Evolutionary conservation across 2,113 vertebrate species (phyloP).

Genomic region (Myiagra hebetior): DNA sequence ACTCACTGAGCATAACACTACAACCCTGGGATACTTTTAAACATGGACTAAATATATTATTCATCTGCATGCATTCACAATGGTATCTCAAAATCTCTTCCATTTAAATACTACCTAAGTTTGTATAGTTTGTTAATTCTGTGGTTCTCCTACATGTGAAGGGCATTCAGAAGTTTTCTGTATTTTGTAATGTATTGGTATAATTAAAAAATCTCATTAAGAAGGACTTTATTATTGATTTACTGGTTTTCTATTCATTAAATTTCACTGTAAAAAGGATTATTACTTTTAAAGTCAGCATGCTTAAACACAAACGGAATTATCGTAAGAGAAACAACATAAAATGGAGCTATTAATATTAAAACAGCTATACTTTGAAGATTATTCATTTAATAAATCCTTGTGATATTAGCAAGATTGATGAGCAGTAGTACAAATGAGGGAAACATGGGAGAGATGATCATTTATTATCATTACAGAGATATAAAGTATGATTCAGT

Average conservation of each 20-base stretch:
- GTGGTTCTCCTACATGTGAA: not conserved
- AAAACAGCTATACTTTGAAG: constrained; percentile 71
- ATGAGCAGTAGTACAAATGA: constrained; percentile 75
- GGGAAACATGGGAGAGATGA: constrained; percentile 68
- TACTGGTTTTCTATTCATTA: constrained; percentile 74
- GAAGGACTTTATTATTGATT: constrained; percentile 70
- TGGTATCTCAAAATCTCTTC: not conserved
- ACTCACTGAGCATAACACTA: not conserved
- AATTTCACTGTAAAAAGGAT: constrained; percentile 67
- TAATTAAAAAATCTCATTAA: constrained; percentile 73
- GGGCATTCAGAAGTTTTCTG: constrained; percentile 44
- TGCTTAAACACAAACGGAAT: constrained; percentile 66
- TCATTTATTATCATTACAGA: constrained; percentile 81
- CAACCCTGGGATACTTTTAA: not conserved
- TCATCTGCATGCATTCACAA: not conserved
- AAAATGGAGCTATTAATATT: constrained; percentile 77
- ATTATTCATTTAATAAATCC: constrained; percentile 78
- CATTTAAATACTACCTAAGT: not conserved
- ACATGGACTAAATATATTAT: not conserved
- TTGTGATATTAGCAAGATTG: constrained; percentile 76
- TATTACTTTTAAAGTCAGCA: constrained; percentile 70
- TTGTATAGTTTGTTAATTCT: constrained; percentile 25
- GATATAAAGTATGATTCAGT: constrained; percentile 78
- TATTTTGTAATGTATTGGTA: constrained; percentile 52
- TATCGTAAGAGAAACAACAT: constrained; percentile 66